Conservation (phyloP, 2,113 vertebrate genomes). For the Archilochus colubris region DNA sequence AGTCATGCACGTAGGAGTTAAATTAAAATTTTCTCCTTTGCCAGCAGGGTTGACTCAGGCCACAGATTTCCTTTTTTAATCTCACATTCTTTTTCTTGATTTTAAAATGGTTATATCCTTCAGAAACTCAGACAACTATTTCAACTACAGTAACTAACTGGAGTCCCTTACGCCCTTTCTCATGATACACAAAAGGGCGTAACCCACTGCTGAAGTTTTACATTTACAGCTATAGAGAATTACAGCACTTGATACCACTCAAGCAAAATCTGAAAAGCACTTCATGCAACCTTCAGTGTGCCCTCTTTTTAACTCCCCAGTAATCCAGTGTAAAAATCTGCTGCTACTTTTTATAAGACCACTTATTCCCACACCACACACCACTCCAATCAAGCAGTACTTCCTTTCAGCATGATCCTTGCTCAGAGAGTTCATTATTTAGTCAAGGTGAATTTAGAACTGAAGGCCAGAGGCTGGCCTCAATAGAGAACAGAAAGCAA, state of each 20-base stretch:
- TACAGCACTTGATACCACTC: background rate
- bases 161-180: background rate
- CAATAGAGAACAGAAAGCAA: background rate
- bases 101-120: background rate
- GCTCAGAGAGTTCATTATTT: background rate
- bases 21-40: background rate
- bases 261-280: background rate
- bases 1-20: background rate
- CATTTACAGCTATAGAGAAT: background rate
- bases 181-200: background rate
- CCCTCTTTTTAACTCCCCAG: background rate
- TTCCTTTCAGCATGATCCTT: background rate
- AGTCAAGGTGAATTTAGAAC: background rate
- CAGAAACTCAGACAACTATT: background rate
- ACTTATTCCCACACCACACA: background rate
- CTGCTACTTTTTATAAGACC: background rate
- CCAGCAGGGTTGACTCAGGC: background rate
- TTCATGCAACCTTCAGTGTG: background rate
- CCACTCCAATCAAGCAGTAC: background rate
- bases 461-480: background rate
- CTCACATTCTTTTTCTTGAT: background rate
- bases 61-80: background rate
- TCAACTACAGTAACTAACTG: background rate
- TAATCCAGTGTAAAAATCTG: background rate
- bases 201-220: background rate